Conservation (phyloP, 1,140 invertebrate species). For the Polyergus mexicanus region DNA sequence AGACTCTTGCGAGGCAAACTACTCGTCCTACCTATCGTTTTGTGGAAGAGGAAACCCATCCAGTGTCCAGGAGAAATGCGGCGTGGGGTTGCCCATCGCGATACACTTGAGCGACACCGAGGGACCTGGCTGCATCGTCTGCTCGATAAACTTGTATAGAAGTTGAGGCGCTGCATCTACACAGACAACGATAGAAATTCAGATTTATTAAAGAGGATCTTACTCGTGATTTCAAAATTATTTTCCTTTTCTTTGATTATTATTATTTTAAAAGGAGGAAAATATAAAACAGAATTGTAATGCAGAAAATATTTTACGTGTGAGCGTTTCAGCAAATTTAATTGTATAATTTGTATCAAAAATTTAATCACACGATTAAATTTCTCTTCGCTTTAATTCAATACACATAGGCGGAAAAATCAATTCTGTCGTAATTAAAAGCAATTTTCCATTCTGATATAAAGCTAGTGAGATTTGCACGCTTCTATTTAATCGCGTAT, state of each 20-base stretch:
- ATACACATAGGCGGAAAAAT: too few relatives aligned
- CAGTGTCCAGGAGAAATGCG: constrained; percentile 95
- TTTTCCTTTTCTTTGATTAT: background rate
- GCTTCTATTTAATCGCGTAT: too few relatives aligned
- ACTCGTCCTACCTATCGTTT: constrained; percentile 86
- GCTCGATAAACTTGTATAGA: constrained; percentile 95
- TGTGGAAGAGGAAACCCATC: constrained; percentile 94
- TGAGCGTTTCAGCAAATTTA: background rate
- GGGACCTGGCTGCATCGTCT: constrained; percentile 95
- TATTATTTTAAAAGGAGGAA: background rate
- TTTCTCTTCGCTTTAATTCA: background rate
- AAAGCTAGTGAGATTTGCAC: too few relatives aligned
- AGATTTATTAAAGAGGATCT: background rate
- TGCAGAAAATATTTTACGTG: too few relatives aligned
- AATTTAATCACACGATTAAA: too few relatives aligned
- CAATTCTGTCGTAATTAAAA: too few relatives aligned
- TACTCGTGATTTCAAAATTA: background rate
- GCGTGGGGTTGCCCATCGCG: constrained; percentile 96
- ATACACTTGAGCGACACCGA: constrained; percentile 96
- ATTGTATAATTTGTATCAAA: background rate
- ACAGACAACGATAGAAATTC: background rate
- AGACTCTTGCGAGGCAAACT: background rate
- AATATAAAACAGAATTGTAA: background rate
- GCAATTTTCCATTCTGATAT: too few relatives aligned
- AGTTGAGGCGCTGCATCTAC: constrained; percentile 94